These are phyloP conservation scores for Corvus cornix DNA, from an alignment of 2,113 vertebrate genomes.

Conservation along the genomic window DNA sequence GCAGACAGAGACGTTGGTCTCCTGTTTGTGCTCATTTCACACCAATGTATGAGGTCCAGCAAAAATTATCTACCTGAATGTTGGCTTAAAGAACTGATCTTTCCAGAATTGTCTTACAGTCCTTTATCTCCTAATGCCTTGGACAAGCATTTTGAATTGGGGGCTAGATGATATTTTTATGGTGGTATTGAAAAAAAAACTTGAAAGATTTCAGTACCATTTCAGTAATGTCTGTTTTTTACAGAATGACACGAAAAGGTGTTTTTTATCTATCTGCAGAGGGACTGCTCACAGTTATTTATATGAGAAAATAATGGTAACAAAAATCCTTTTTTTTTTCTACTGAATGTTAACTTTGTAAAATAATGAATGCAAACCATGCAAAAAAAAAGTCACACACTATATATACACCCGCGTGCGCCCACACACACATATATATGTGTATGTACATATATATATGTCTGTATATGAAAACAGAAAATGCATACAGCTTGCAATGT, in stretches of 20 bases:
- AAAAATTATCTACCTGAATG: constrained; percentile 28
- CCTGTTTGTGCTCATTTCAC: constrained; percentile 25
- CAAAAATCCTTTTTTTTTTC: constrained; percentile 64
- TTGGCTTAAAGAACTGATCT: constrained; percentile 43
- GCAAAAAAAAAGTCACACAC: constrained; percentile 32
- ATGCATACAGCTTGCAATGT: constrained; percentile 45
- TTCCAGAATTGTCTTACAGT: constrained; percentile 55
- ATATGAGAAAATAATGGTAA: constrained; percentile 65
- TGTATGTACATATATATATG: constrained; percentile 34
- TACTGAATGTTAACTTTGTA: constrained; percentile 73
- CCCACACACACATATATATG: constrained; percentile 45
- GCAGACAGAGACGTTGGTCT: not conserved
- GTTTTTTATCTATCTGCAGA: constrained; percentile 64
- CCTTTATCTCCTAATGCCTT: constrained; percentile 57
- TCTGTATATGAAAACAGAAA: constrained; percentile 25
- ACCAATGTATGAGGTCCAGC: not conserved
- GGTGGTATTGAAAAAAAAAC: constrained; percentile 44
- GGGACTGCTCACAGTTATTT: constrained; percentile 65
- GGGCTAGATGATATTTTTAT: constrained; percentile 62
- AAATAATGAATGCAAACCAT: constrained; percentile 65
- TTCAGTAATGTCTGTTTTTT: constrained; percentile 70
- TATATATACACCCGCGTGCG: not conserved
- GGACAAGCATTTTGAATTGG: constrained; percentile 55
- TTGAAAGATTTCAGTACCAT: constrained; percentile 44
- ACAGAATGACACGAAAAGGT: constrained; percentile 62